Base-by-base conservation (phyloP, 2,113 vertebrate species). In the Ictalurus furcatus region DNA sequence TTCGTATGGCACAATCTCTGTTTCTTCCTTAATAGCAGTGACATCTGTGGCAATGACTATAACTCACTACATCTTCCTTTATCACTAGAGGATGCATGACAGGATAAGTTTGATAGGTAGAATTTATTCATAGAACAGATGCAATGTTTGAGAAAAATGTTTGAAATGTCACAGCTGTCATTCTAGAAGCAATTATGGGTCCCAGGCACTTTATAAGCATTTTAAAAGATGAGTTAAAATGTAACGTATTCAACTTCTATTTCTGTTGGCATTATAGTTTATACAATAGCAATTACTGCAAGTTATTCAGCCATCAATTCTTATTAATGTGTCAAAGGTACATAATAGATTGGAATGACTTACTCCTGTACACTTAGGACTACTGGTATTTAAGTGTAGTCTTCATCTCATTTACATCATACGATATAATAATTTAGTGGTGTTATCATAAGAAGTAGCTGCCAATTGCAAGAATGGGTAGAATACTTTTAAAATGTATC, bases 1-100 rank as follows among this genome's bases (percentile, higher is more conserved):
- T 73, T 59, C 25, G 14, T 71, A 88, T 65, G 71, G 69, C 90
- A 90, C 90, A 87, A 71, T 7, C 84, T 88, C 37, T 1, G n/a
- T 88, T 78, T 88, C 78, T 91, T 91, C 84, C 79, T 85, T 88
- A 87, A 76, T 71, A 73, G 85, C 79, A 89, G 81, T 44, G 28
- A 91, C 79, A 90, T 89, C 88, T 86, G 88, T 83, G 21, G 23
- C 17, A 67, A 78, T 87, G 80, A 85, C 61, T 85, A 89, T 73
- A 89, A 81, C 85, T 78, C 23, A n/a, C 71, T 80, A 48, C 52
- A 65, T 80, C 58, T 88, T 84, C 48, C 40, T 85, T 78, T 84
- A 88, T 88, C 71, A 78, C 71, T 37, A 23, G 71, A 85, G 58
- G 88, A 85, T 79, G 59, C 52, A 34, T 37, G 58, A 85, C 25